Conservation (phyloP, 37 sponge, comb jelly and placozoan species). For the Cladorhizidae sp. region DNA sequence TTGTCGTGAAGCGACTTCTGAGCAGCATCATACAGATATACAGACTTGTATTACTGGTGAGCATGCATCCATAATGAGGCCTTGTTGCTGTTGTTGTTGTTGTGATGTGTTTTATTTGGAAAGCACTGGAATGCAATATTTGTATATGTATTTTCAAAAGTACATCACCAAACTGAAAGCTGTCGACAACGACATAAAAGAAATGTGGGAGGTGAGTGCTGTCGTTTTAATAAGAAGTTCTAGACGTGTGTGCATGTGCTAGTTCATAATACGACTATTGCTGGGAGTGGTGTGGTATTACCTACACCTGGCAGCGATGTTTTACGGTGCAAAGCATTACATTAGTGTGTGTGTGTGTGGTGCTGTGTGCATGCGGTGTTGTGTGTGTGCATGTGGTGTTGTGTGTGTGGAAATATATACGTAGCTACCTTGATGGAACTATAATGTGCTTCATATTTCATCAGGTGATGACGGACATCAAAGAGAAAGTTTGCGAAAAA, state of each 20-base stretch:
- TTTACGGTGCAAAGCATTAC: too few relatives aligned
- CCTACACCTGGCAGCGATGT: too few relatives aligned
- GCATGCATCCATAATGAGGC: too few relatives aligned
- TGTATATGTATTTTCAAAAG: constrained; percentile 10
- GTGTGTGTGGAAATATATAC: background rate
- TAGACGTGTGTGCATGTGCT: too few relatives aligned
- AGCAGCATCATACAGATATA: constrained; percentile 60
- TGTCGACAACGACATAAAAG: constrained; percentile 32
- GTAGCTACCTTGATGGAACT: background rate
- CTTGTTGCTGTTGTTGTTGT: too few relatives aligned
- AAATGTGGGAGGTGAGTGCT: constrained; percentile 75
- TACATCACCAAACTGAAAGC: constrained; percentile 31
- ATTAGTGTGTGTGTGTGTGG: too few relatives aligned
- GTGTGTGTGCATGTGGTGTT: background rate
- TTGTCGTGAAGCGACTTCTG: constrained; percentile 64
- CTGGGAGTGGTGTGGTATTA: too few relatives aligned
- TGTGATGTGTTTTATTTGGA: too few relatives aligned
- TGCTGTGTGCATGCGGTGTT: too few relatives aligned
- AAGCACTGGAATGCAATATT: too few relatives aligned
- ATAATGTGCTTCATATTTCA: background rate
- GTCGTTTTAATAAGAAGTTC: background rate
- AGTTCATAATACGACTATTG: too few relatives aligned
- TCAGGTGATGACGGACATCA: constrained; percentile 53
- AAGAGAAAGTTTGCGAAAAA: constrained; percentile 32
- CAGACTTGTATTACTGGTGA: constrained; percentile 60